These are phyloP conservation scores for Catharus fuscescens DNA, from an alignment of 2,113 vertebrate species.

Conservation along the genomic window DNA sequence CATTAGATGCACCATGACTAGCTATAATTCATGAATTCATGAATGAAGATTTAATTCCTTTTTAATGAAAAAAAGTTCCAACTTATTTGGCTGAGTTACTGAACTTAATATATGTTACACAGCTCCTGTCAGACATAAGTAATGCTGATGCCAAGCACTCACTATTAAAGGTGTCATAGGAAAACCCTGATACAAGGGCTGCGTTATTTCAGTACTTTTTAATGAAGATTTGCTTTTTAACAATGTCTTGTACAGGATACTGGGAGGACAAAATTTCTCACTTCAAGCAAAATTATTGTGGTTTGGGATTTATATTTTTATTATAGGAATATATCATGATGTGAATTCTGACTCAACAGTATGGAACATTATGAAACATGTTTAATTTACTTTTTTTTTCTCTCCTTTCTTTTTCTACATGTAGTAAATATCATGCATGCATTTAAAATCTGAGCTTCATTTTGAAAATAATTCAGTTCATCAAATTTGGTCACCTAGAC, in stretches of 20 bases:
- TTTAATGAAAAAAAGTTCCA: conserved; percentile 47
- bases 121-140: conserved; percentile 19
- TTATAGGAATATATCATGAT: neutral
- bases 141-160: neutral
- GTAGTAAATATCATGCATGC: neutral
- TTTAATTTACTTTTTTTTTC: neutral
- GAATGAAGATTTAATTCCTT: conserved; percentile 56
- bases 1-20: conserved; percentile 18
- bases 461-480: neutral
- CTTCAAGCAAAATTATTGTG: neutral
- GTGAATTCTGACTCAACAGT: neutral
- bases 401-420: neutral
- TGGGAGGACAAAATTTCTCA: neutral
- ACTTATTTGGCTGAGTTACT: conserved; percentile 43
- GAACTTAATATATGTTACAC: neutral
- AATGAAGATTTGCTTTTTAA: neutral
- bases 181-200: neutral
- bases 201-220: neutral
- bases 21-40: conserved; percentile 40
- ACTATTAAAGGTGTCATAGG: neutral
- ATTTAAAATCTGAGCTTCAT: neutral
- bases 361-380: neutral
- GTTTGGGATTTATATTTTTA: neutral
- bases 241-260: neutral
- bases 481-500: neutral